Base-by-base conservation (phyloP, 2,888 invertebrate genomes). In the Parnassius orleans region DNA sequence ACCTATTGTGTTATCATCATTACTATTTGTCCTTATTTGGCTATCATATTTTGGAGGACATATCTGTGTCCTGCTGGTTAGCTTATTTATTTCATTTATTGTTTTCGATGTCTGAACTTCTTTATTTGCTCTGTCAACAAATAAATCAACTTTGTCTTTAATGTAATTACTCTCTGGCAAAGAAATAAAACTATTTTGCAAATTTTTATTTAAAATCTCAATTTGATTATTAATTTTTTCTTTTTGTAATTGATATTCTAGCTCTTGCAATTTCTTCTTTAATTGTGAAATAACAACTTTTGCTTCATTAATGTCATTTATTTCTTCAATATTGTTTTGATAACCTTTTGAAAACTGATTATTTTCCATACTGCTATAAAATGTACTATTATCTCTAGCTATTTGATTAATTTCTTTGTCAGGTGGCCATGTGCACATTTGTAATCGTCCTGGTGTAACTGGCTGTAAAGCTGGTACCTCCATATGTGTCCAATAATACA, bases 401-500 rank as follows among this genome's bases (percentile, higher is more conserved):
- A 77, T 68, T 69, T 72, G 70, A 50, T 73, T 72, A 0, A 72
- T 65, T 15, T 87, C 84, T 70, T 80, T 84, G 60, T 89, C 87
- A 10, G 95, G 95, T 0, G 96, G 96, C 96, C 96, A 96, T 46
- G 95, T 92, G 1, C 94, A 87, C 65, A 94, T 93, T 69, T 95
- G 94, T 55, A 97, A 87, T 77, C 95, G 93, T 57, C 96, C 95
- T 0, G 96, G 96, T 15, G 95, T 95, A 63, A 94, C 88, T 46
- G 95, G 94, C 67, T 94, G 93, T 55, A 93, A 90, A 47, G 93
- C 89, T 60, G 95, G 93, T 55, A 93, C 87, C 84, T 96, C 96
- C 68, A 95, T 95, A 80, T 96, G 96, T 33, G 96, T 94, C 98
- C 98, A 98, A 81, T 95, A 96, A 87, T 98, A 98, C 95, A 97